Percentiles rank a stretch among this genome's conserved stretches.
Conservation (phyloP, 2,113 vertebrate species). For the Albula glossodonta region DNA sequence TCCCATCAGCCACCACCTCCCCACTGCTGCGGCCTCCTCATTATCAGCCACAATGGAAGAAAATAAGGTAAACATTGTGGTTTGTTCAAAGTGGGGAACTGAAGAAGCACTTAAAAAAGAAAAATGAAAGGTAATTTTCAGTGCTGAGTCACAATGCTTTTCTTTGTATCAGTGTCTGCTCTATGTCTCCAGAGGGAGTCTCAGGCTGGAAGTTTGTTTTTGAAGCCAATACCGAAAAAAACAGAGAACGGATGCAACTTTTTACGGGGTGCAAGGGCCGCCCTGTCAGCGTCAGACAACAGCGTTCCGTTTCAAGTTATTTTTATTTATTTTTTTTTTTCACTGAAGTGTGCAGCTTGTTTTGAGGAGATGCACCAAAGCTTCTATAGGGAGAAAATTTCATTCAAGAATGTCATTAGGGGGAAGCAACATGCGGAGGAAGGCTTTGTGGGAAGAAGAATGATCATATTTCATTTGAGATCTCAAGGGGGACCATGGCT, state of each 20-base stretch:
- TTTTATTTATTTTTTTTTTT: too few relatives aligned
- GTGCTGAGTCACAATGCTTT: constrained; percentile 20
- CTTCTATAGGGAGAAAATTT: background rate
- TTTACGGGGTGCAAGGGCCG: constrained; percentile 10
- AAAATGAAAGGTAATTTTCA: background rate
- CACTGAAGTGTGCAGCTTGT: background rate
- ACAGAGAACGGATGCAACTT: constrained; percentile 23
- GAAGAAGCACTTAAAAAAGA: background rate
- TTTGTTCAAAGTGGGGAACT: background rate
- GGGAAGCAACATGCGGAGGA: background rate
- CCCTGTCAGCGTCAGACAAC: constrained; percentile 19
- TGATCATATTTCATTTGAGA: background rate
- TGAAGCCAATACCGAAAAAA: constrained; percentile 19
- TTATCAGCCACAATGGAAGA: background rate
- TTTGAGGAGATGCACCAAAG: background rate
- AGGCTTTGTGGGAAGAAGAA: constrained; percentile 5
- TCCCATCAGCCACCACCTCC: background rate
- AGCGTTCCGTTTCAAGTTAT: background rate
- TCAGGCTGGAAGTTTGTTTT: background rate
- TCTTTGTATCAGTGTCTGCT: constrained; percentile 24
- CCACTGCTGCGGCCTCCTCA: background rate
- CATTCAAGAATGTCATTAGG: background rate
- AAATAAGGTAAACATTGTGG: constrained; percentile 1
- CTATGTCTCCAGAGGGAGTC: constrained; percentile 19
- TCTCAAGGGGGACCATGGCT: background rate